Evolutionary conservation across 2,113 vertebrate genomes (phyloP), one percentile per base, ranked within the genome.

Genomic region (Oplegnathus fasciatus): DNA sequence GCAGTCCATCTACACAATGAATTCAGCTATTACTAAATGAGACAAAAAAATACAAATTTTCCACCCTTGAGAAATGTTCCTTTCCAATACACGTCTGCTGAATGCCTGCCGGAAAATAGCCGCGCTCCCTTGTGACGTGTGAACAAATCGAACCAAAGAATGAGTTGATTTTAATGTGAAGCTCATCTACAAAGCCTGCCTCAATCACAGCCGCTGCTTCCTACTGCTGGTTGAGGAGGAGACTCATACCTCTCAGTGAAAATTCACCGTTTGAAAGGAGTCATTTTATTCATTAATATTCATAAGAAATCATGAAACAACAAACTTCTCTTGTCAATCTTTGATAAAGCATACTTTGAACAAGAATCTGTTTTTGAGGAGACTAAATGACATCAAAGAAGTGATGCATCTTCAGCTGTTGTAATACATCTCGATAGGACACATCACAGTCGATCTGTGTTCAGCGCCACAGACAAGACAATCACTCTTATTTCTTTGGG

Each of bases 241-340:
- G 71, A 78, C 26, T 9, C 32, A 26, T 37, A 76, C 64, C 76
- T 37, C 70, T 62, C 34, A 1, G 28, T 58, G 40, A 20, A 81
- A 82, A 81, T 37, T 37, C 10, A 24, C 24, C 0, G 15, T 76
- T 71, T 60, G 54, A 77, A 87, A 89, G 34, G 22, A 86, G 61
- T 84, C 75, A 87, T 95, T 84, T 71, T 48, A 46, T 37, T 54
- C 84, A 95, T 96, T 95, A 95, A 96, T 96, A 97, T 97, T 97
- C 94, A 96, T 95, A 94, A 94, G 90, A 83, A 79, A 91, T 92
- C 94, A 78, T 57, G 79, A 91, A 91, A 93, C 88, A 92, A 95
- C 89, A 92, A 95, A 95, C 86, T 87, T 90, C 84, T 93, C 94
- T 93, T 84, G 79, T 82, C 90, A 90, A 90, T 91, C 92, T 94